Conservation (phyloP, 2,888 invertebrate genomes). For the Conops quadrifasciatus region DNA sequence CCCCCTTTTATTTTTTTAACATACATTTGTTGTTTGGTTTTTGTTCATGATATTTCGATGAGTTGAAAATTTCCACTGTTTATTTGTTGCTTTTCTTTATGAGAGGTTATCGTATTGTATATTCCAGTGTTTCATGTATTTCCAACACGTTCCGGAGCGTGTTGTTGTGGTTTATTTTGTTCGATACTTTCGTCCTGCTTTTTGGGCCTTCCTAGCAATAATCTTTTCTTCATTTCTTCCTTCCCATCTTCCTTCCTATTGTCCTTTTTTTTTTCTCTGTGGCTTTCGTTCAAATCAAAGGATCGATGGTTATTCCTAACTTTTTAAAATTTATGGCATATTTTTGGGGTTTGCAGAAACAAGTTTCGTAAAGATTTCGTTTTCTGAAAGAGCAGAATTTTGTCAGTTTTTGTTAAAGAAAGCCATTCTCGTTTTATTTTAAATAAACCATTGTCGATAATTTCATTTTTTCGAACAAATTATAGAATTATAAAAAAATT, state of each 20-base stretch:
- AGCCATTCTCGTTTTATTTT: no score
- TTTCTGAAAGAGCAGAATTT: no score
- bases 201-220: background rate
- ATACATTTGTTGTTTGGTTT: conserved; percentile 44
- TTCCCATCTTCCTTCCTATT: no score
- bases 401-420: background rate
- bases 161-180: background rate
- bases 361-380: no score
- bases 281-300: no score
- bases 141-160: conserved; percentile 58
- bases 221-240: no score
- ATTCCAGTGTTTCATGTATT: conserved; percentile 50
- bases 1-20: conserved; percentile 47
- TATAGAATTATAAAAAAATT: conserved; percentile 1
- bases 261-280: no score
- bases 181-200: background rate
- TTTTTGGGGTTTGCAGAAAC: no score
- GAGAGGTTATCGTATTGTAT: conserved; percentile 40
- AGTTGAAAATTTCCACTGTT: conserved; percentile 35
- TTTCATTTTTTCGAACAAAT: conserved; percentile 3
- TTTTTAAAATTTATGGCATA: no score
- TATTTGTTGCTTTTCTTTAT: conserved; percentile 33
- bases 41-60: conserved; percentile 18
- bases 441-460: no score
- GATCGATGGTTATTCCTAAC: no score